Conservation (phyloP, 2,113 vertebrate genomes). For the Perca schrenkii region DNA sequence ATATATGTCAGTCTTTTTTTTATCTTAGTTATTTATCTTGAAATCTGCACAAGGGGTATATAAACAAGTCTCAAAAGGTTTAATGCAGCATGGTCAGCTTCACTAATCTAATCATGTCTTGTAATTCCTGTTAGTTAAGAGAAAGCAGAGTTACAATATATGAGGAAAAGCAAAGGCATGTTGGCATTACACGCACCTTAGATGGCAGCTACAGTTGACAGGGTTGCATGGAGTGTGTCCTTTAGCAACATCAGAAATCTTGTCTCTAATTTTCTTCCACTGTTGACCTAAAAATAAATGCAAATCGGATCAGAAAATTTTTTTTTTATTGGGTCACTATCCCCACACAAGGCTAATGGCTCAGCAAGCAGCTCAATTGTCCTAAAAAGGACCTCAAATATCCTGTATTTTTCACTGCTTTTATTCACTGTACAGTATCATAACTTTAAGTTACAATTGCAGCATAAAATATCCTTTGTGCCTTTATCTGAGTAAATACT, state of each 20-base stretch:
- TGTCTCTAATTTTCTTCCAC: slow-evolving; percentile 70
- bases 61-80: rapidly evolving
- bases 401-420: background rate
- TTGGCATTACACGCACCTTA: slow-evolving; percentile 77
- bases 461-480: background rate
- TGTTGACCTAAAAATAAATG: slow-evolving; percentile 42
- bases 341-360: background rate
- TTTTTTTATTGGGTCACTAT: background rate
- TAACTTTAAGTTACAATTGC: background rate
- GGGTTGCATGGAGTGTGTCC: slow-evolving; percentile 85
- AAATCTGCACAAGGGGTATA: background rate
- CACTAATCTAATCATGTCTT: background rate
- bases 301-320: background rate
- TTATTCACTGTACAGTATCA: background rate
- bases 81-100: background rate
- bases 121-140: background rate
- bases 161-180: background rate
- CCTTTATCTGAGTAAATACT: background rate
- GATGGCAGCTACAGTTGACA: slow-evolving; percentile 92
- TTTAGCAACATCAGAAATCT: slow-evolving; percentile 78
- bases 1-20: background rate
- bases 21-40: background rate
- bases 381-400: background rate
- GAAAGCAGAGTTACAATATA: too few relatives aligned
- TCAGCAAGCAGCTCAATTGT: background rate